phyloP scores from a whole-genome alignment of 2,113 vertebrate genomes.

The Urocitellus parryii region DNA sequence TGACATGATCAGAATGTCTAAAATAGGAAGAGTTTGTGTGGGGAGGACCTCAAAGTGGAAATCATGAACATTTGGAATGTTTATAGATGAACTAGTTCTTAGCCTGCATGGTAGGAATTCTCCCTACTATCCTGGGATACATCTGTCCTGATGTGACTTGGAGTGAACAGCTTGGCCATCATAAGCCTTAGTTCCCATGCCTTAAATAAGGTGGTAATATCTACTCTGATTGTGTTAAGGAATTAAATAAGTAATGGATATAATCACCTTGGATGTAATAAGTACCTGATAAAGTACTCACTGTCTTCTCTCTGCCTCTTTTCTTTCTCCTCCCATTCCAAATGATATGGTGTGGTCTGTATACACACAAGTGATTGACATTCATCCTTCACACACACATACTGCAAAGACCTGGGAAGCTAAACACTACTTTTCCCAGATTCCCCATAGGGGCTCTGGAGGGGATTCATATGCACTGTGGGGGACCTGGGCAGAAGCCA shows the following conservation, averaged over 20 bases:
- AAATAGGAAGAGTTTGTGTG: not conserved
- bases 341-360: not conserved
- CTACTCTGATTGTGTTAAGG: not conserved
- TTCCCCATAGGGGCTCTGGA: not conserved
- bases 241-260: not conserved
- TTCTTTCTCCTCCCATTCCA: not conserved
- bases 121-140: not conserved
- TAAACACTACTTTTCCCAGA: slow-evolving; percentile 47
- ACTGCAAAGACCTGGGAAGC: not conserved
- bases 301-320: not conserved
- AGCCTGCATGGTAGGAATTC: not conserved
- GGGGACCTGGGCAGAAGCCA: not conserved
- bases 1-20: not conserved
- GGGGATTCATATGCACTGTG: not conserved
- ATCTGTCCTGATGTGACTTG: not conserved
- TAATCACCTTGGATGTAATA: not conserved
- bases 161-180: not conserved
- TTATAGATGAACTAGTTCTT: not conserved
- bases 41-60: not conserved
- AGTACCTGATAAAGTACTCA: not conserved
- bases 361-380: not conserved
- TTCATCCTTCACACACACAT: not conserved
- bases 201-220: not conserved
- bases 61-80: not conserved
- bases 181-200: not conserved